Evolutionary conservation across 2,888 invertebrate genomes (phyloP).

Genomic region (Agrotis segetum): DNA sequence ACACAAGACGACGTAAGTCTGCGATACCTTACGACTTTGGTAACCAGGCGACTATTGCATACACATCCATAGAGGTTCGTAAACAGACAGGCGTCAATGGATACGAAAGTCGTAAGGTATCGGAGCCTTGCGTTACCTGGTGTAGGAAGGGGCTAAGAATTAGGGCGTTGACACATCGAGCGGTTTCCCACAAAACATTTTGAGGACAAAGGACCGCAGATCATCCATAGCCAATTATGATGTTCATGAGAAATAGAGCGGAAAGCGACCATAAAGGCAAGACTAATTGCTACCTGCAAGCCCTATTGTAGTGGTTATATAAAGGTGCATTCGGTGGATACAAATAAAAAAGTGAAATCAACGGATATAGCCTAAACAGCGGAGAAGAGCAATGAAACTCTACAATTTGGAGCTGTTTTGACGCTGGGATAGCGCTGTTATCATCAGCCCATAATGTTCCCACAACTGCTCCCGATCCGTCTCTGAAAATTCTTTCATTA

Average conservation of each 20-base stretch:
- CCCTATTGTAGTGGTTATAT: slow-evolving; percentile 36
- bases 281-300: slow-evolving; percentile 56
- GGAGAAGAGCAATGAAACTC: not conserved
- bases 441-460: too few relatives aligned
- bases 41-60: too few relatives aligned
- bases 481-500: too few relatives aligned
- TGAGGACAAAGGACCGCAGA: slow-evolving; percentile 55
- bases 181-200: slow-evolving; percentile 42
- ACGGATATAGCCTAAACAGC: not conserved
- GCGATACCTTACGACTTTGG: too few relatives aligned
- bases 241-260: slow-evolving; percentile 69
- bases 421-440: too few relatives aligned
- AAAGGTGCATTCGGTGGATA: slow-evolving; percentile 30
- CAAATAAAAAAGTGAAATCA: slow-evolving; percentile 25
- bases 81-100: too few relatives aligned
- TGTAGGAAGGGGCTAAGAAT: not conserved
- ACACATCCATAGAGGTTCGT: too few relatives aligned
- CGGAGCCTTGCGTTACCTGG: too few relatives aligned
- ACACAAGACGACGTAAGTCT: too few relatives aligned
- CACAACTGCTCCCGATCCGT: too few relatives aligned
- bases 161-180: slow-evolving; percentile 10
- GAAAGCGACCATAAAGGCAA: slow-evolving; percentile 66
- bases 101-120: too few relatives aligned
- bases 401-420: too few relatives aligned
- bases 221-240: slow-evolving; percentile 68